Evolutionary conservation across 1,140 invertebrate species (phyloP).

Genomic region (Drosophila ananassae): DNA sequence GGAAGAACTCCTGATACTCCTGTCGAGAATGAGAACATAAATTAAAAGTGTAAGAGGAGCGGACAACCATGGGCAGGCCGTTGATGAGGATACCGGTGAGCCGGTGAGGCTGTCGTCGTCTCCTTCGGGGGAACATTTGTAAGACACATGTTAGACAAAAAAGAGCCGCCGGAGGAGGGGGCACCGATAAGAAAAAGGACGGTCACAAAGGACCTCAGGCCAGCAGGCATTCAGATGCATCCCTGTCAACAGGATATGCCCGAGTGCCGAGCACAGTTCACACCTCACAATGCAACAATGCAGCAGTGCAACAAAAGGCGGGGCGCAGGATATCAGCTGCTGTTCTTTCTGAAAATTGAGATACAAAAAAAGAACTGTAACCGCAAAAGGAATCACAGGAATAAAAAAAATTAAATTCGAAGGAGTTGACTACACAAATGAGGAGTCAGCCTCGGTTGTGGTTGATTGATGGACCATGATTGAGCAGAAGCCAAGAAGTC

Average conservation of each 20-base stretch:
- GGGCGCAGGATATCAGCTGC: conserved; percentile 71
- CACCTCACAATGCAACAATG: conserved; percentile 74
- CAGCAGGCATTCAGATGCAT: conserved; percentile 55
- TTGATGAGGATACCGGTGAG: conserved; percentile 36
- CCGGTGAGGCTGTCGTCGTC: conserved; percentile 23
- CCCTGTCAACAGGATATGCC: conserved; percentile 79
- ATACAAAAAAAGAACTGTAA: conserved; percentile 42
- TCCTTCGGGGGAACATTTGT: conserved; percentile 62
- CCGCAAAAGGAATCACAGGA: conserved; percentile 58
- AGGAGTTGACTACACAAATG: conserved; percentile 74
- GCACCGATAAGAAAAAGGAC: conserved; percentile 35
- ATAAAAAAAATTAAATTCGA: conserved; percentile 30
- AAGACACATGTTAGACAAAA: conserved; percentile 70
- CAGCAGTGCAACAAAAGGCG: conserved; percentile 60
- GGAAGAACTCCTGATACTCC: conserved; percentile 32
- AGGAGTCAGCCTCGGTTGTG: conserved; percentile 49
- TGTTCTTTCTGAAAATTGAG: conserved; percentile 53
- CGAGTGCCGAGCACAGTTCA: conserved; percentile 71
- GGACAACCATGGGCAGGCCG: conserved; percentile 21
- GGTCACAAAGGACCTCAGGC: conserved; percentile 48
- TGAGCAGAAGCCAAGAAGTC: conserved; percentile 73
- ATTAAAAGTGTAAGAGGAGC: conserved; percentile 47
- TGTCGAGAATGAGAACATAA: conserved; percentile 42
- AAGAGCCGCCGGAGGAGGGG: conserved; percentile 19
- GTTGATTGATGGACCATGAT: conserved; percentile 69